Evolutionary conservation across 1,140 invertebrate genomes (phyloP), one percentile per base, ranked within the genome.

Genomic region (Drosophila kikkawai): DNA sequence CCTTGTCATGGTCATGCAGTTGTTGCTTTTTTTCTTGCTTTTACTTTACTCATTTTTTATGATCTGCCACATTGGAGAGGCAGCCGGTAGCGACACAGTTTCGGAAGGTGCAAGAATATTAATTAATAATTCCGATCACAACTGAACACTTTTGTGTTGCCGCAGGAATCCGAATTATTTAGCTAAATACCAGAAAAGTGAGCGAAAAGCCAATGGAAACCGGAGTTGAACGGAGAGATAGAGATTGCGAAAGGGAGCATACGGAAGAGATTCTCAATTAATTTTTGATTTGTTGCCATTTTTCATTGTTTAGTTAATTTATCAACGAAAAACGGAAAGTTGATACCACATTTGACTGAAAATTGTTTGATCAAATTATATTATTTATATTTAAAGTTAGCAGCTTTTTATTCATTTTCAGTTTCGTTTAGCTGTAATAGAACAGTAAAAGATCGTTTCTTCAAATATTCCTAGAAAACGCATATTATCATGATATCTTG

Each of bases 71-170:
- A 56, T 22, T 22, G 48, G 8, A 26, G 19, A 11, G 45, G 22
- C 53, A 29, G 34, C 42, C 41, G 36, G 22, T 59, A 9, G 44
- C 68, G 56, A 51, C 63, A 61, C 56, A 70, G 65, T 85, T 87
- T 80, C 55, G 76, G 73, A 80, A 91, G 88, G 88, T 91, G 88
- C 88, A 91, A 91, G 88, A 91, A 90, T 91, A 91, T 91, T 91
- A 91, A 91, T 91, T 91, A 91, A 66, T 85, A 88, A 88, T 91
- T 91, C 88, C 73, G 75, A 91, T 82, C 87, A 91, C 88, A 91
- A 84, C 73, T 85, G 75, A 74, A 68, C 79, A 91, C 83, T 87
- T 91, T 75, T 79, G 82, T 84, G 88, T 84, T 79, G 73, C 75
- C 81, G 83, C 73, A 80, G 79, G 73, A 84, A 91, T 87, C 69